Conservation (phyloP, 1,140 invertebrate species). For the Palaemon carinicauda region DNA sequence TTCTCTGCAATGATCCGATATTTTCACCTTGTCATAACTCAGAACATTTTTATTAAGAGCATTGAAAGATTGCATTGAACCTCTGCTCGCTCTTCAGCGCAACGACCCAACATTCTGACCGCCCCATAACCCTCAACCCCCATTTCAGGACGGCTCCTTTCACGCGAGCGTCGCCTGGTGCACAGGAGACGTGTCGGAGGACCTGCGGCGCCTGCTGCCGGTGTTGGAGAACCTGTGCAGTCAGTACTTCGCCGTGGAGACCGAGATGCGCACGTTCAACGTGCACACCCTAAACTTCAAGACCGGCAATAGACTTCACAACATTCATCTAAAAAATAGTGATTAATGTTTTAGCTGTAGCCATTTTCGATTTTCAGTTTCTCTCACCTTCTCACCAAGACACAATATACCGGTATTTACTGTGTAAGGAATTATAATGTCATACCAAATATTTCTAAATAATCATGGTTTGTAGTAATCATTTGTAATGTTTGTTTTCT, state of each 20-base stretch:
- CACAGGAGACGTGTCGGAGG: constrained; percentile 69
- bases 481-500: too few relatives aligned
- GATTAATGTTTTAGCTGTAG: neutral
- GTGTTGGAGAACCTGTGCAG: constrained; percentile 65
- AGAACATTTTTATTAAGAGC: too few relatives aligned
- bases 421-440: too few relatives aligned
- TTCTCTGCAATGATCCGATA: too few relatives aligned
- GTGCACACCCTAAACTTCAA: constrained; percentile 65
- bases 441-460: too few relatives aligned
- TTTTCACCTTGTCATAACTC: too few relatives aligned
- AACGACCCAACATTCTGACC: too few relatives aligned
- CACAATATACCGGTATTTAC: neutral
- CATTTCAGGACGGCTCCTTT: constrained; percentile 73
- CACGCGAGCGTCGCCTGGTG: constrained; percentile 76
- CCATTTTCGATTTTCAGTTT: neutral
- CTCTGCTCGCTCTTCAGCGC: too few relatives aligned
- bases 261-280: constrained; percentile 59
- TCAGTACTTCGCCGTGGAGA: constrained; percentile 62
- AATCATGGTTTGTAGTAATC: too few relatives aligned
- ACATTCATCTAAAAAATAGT: constrained; percentile 13
- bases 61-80: too few relatives aligned
- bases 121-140: too few relatives aligned
- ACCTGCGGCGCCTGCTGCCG: constrained; percentile 65
- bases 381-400: neutral
- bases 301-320: constrained; percentile 65